Evolutionary conservation across 2,113 vertebrate species (phyloP).

Genomic region (Sceloporus tristichus): DNA sequence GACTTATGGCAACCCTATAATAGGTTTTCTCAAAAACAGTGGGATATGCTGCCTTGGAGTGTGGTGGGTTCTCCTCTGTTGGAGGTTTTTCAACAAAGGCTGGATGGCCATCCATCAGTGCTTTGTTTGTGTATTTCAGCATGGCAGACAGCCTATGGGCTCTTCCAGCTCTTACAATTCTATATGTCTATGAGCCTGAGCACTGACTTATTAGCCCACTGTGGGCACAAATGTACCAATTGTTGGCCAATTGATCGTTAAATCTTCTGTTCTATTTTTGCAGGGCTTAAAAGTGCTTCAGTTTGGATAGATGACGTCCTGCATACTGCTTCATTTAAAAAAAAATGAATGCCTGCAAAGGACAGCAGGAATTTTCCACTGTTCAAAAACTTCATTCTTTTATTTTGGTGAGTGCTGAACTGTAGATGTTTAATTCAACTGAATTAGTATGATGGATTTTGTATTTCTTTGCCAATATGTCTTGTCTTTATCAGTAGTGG

Average conservation of each 20-base stretch:
- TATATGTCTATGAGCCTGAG: neutral
- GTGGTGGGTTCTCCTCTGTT: too few species aligned
- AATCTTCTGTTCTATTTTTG: neutral
- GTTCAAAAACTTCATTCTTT: constrained; percentile 5
- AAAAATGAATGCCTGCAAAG: neutral
- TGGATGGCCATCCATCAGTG: too few species aligned
- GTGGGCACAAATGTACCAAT: neutral
- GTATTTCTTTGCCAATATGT: constrained; percentile 38
- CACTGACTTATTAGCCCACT: neutral
- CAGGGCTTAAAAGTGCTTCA: neutral
- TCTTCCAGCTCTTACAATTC: too few species aligned
- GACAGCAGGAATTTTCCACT: neutral
- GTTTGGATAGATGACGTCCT: neutral
- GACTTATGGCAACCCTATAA: too few species aligned
- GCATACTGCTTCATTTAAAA: neutral
- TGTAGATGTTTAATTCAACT: constrained; percentile 21
- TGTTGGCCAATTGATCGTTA: neutral
- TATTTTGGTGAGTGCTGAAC: constrained; percentile 2
- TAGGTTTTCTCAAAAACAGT: neutral
- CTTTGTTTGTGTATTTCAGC: too few species aligned
- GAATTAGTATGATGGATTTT: constrained; percentile 38
- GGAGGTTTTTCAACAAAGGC: too few species aligned
- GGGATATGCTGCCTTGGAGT: too few species aligned
- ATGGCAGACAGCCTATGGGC: too few species aligned
- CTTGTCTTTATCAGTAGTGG: constrained; percentile 35